Percentiles rank a stretch among this genome's conserved stretches.
These are phyloP conservation scores for Saimiri boliviensis DNA, from an alignment of 2,113 vertebrate species.

Conservation along the genomic window DNA sequence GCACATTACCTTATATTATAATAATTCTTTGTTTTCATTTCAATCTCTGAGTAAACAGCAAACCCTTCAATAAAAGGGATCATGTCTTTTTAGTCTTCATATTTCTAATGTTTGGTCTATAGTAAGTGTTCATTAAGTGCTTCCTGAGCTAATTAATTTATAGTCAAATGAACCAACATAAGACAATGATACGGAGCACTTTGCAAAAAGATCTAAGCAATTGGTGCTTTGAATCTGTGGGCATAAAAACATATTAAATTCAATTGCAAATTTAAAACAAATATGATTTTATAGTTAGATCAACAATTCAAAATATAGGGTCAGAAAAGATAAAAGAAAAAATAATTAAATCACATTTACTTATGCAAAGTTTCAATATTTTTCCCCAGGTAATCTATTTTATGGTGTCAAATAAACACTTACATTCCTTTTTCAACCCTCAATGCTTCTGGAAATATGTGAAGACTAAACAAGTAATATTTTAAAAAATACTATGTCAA, in stretches of 20 bases:
- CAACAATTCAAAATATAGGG: background rate
- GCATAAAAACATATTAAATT: background rate
- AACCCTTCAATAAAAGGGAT: background rate
- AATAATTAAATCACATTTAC: background rate
- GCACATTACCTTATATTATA: background rate
- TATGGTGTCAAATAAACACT: background rate
- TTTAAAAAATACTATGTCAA: background rate
- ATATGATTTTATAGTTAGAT: background rate
- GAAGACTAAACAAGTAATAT: background rate
- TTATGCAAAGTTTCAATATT: background rate
- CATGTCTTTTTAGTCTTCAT: background rate
- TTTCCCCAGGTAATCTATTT: background rate
- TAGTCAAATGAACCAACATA: background rate
- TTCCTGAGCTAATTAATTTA: background rate
- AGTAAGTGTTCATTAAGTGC: background rate
- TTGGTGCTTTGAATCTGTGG: background rate
- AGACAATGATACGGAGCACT: background rate
- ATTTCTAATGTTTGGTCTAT: background rate
- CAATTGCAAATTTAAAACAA: conserved; percentile 32
- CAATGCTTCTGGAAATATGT: background rate
- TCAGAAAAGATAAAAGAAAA: background rate
- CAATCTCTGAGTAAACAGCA: background rate
- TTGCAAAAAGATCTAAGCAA: background rate
- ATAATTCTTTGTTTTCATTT: background rate
- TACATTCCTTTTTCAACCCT: background rate